phyloP scores from a whole-genome alignment of 1,140 invertebrate species.

The Neodiprion lecontei region DNA sequence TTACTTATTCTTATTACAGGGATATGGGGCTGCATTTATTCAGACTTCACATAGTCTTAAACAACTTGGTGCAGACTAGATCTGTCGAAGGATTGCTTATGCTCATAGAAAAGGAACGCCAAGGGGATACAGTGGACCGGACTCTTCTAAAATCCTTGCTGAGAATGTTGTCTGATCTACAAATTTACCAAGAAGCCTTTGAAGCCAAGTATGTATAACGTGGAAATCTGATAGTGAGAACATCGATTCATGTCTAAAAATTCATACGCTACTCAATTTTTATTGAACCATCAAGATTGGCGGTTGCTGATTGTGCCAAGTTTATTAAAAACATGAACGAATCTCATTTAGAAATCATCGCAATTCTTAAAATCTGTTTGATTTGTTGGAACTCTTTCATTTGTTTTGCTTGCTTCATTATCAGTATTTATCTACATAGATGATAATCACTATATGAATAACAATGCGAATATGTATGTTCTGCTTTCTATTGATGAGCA shows the following conservation, averaged over 20 bases:
- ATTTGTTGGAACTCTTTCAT: too few species aligned
- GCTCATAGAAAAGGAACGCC: conserved; percentile 93
- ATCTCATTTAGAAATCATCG: background rate
- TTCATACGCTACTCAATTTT: background rate
- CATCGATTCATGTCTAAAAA: conserved; percentile 13
- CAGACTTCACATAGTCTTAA: conserved; percentile 90
- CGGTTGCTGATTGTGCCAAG: too few species aligned
- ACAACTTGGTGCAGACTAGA: conserved; percentile 88
- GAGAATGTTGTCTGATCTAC: conserved; percentile 95
- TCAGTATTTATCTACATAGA: conserved; percentile 12
- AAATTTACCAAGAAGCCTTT: conserved; percentile 96
- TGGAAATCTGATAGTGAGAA: background rate
- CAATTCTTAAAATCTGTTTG: too few species aligned
- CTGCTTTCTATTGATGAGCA: too few species aligned
- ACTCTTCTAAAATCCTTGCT: conserved; percentile 93
- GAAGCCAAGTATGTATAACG: conserved; percentile 77
- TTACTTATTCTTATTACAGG: conserved; percentile 65
- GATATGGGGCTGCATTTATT: conserved; percentile 98
- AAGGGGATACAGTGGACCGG: conserved; percentile 93
- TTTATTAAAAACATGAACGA: background rate
- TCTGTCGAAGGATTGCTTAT: conserved; percentile 94
- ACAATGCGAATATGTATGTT: background rate
- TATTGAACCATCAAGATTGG: background rate
- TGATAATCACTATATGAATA: background rate
- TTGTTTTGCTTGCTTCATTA: background rate